Percentiles rank a stretch among this genome's conserved stretches.
Evolutionary conservation across 1,140 invertebrate species (phyloP).

Genomic region (Coptotermes formosanus): DNA sequence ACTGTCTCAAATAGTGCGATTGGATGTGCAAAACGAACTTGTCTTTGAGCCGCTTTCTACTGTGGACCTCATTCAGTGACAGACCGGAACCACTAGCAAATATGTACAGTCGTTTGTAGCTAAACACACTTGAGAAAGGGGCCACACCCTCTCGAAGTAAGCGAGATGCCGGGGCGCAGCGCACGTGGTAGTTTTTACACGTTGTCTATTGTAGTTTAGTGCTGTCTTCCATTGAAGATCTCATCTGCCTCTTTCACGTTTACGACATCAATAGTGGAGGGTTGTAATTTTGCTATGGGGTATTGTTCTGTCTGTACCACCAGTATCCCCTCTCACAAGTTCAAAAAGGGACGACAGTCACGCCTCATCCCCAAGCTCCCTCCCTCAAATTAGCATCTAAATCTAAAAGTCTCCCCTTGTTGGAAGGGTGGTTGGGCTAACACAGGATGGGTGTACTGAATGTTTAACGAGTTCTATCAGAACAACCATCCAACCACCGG

Average conservation of each 20-base stretch:
- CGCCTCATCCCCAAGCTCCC: neutral
- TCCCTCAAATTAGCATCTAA: conserved; percentile 14
- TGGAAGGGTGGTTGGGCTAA: neutral
- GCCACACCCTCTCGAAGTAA: neutral
- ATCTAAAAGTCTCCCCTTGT: conserved; percentile 15
- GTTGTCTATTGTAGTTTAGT: neutral
- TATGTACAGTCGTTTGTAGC: neutral
- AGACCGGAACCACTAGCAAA: neutral
- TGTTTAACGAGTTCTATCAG: conserved; percentile 16
- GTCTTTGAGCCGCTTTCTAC: too few relatives aligned
- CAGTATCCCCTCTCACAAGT: neutral
- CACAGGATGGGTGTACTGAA: neutral
- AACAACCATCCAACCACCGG: neutral
- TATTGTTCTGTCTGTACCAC: neutral
- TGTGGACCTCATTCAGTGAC: too few relatives aligned
- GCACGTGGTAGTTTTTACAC: neutral
- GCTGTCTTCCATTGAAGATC: neutral
- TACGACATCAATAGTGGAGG: neutral
- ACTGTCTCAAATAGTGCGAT: too few relatives aligned
- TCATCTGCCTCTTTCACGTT: neutral
- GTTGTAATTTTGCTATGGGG: conserved; percentile 6
- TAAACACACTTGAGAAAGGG: neutral
- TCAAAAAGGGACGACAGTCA: conserved; percentile 5
- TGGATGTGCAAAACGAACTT: too few relatives aligned
- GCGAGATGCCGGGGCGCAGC: neutral